Evolutionary conservation across 2,797 vertebrate genomes (phyloP).

Genomic region (Clarias pachynema): DNA sequence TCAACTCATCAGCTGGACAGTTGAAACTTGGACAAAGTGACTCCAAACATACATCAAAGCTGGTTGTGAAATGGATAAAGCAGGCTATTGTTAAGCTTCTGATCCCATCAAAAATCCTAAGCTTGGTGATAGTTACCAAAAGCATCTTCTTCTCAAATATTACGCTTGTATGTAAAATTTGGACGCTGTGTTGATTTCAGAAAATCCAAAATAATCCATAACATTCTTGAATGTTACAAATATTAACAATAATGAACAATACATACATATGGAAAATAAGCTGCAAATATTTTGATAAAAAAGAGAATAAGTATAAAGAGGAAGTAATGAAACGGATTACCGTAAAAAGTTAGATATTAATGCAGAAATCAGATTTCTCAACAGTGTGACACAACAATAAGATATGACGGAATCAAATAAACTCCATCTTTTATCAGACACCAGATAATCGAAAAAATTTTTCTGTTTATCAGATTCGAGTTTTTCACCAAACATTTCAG

Average conservation of each 20-base stretch:
- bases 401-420: not conserved
- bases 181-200: too few species aligned
- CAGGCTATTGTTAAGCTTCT: too few species aligned
- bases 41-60: too few species aligned
- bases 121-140: too few species aligned
- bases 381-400: not conserved
- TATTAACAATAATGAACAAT: not conserved
- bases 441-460: not conserved
- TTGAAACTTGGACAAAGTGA: too few species aligned
- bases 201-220: too few species aligned
- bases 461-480: not conserved
- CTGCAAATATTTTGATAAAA: not conserved
- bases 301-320: not conserved
- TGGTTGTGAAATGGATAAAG: too few species aligned
- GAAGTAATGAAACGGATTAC: constrained; percentile 26
- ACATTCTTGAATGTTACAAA: not conserved
- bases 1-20: too few species aligned
- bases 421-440: not conserved
- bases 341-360: constrained; percentile 17
- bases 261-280: not conserved
- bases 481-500: not conserved
- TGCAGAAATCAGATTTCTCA: constrained; percentile 13
- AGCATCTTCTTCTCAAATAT: too few species aligned
- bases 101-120: too few species aligned
- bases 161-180: too few species aligned